Base-by-base conservation (phyloP, 2,888 invertebrate species). In the Macrophya alboannulata region DNA sequence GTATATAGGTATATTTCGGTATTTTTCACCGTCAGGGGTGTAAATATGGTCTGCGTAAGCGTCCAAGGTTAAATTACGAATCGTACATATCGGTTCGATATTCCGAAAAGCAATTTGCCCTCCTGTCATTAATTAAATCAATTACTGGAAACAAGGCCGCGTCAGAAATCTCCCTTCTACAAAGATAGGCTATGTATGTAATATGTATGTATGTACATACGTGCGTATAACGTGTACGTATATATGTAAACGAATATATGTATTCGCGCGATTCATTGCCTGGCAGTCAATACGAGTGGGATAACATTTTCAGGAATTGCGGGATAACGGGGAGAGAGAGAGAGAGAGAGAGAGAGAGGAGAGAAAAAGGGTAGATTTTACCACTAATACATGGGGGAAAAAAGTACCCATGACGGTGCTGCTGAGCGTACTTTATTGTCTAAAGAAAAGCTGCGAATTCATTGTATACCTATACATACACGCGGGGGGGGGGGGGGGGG, bases 91-190 rank as follows among this genome's bases (percentile, higher is more conserved):
- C 77, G 62, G 43, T 65, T 68, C 31, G 25, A 68, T 31, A 31
- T 83, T 51, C 68, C 83, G 37, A 68, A 83, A 83, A 83, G 83
- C 83, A 83, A 83, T 83, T 83, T 68, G 45, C 83, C 68, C 45
- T 65, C 17, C 83, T 71, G 65, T 68, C 83, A 68, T 68, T 68
- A 71, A 83, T 83, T 83, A 68, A 83, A 83, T 83, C 83, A 65
- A 83, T 83, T 71, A 51, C 45, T 68, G 83, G 51, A 83, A 83
- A 83, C 83, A 83, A 83, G 68, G 48, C 83, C 65, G 68, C 31
- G 83, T 83, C 83, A 68, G 83, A 83, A 83, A 55, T 71, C 83
- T 71, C 51, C 48, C 65, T 68, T 71, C 5, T 83, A 68, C 48
- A 48, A 25, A 59, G 74, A 79, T 55, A 79, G n/a, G 37, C 9